Evolutionary conservation across 92 coral and sea anemone species (phyloP), one percentile per base, ranked within the genome.

Genomic region (Zoanthus sansibaricus): DNA sequence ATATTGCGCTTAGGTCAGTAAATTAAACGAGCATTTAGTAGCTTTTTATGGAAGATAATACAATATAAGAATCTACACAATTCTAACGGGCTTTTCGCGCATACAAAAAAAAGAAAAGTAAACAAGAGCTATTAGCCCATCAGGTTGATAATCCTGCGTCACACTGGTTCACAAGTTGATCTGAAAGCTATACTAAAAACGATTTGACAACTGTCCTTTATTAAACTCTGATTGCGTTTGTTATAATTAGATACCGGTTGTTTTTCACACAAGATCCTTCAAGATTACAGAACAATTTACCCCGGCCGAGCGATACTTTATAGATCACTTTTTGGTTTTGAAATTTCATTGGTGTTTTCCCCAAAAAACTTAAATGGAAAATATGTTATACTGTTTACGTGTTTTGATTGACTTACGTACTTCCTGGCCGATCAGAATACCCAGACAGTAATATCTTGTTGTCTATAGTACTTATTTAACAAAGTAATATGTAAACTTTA

Each of bases 361-460:
- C 45, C 46, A 8, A 30, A 69, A 30, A 69, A 30, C 7, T 11
- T 69, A 13, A 30, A 69, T 10, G 46, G 46, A 33, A 69, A 69
- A 31, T 32, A 30, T 12, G 1, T 9, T 8, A 25, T 69, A 69
- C 10, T 69, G 74, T 44, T 31, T 44, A 16, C 11, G 46, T 30
- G 74, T 69, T 13, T 31, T 10, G 12, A 46, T 69, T 69, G 74
- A 69, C 10, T 69, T 69, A 30, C 74, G 47, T 69, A 69, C 74
- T 69, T 69, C 47, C 74, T 13, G 17, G 74, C 46, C 6, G 42
- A 30, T 46, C 46, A 69, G 31, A 69, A 69, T 69, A 69, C 74
- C 31, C 44, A 69, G 46, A 69, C 74, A 69, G 45, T 69, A 69
- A 69, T 69, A 69, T 69, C 74, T 33, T 69, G 74, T 69, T 69